Evolutionary conservation across 2,113 vertebrate genomes (phyloP).

Genomic region (Xenotilapia leptura): DNA sequence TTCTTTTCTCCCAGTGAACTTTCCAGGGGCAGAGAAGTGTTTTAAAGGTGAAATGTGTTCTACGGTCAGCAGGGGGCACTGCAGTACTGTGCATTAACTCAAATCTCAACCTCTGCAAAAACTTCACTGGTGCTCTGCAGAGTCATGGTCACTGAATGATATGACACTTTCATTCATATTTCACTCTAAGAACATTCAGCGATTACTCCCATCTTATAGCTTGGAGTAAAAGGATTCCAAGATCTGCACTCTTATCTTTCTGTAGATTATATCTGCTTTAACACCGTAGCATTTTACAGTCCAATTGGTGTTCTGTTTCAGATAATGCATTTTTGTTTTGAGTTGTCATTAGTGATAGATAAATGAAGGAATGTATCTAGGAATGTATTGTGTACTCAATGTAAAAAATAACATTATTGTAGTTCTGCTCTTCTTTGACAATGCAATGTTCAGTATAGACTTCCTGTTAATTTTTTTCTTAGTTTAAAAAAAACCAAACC

Average conservation of each 20-base stretch:
- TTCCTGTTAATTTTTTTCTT: neutral
- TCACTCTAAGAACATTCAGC: constrained; percentile 17
- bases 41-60: neutral
- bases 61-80: constrained; percentile 42
- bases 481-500: neutral
- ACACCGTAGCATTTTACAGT: neutral
- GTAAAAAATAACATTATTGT: neutral
- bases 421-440: neutral
- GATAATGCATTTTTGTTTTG: neutral
- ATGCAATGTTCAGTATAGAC: neutral
- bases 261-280: neutral
- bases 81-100: neutral
- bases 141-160: constrained; percentile 45
- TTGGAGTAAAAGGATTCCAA: neutral
- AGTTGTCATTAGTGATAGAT: neutral
- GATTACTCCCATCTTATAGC: neutral
- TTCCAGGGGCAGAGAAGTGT: neutral
- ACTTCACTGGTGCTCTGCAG: constrained; percentile 18
- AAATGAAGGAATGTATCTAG: neutral
- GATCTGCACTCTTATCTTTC: neutral
- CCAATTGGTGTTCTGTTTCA: neutral
- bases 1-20: neutral
- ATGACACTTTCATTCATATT: constrained; percentile 50
- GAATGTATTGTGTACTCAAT: neutral
- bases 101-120: neutral